Conservation (phyloP, 2,113 vertebrate genomes). For the Pardalotus punctatus region DNA sequence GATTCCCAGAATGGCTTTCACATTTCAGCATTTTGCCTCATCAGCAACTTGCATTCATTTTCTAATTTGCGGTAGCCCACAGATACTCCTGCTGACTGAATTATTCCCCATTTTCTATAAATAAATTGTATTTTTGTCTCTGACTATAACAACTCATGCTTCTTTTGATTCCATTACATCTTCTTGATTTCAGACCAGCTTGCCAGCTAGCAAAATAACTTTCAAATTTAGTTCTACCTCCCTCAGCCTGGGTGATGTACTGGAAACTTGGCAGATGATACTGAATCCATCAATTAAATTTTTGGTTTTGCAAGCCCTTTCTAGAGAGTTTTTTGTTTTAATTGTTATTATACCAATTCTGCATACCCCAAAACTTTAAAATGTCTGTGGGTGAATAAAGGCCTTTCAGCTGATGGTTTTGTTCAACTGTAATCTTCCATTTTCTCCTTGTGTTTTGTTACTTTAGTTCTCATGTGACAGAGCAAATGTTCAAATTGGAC, state of each 20-base stretch:
- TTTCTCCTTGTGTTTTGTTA: neutral
- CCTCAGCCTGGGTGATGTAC: neutral
- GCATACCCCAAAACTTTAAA: neutral
- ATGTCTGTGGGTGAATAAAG: neutral
- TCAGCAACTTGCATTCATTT: neutral
- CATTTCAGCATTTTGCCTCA: neutral
- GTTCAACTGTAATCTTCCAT: neutral
- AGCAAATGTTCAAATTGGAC: neutral
- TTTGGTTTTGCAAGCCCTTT: neutral
- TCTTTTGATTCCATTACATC: neutral
- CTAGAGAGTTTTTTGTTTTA: neutral
- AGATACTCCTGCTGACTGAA: neutral
- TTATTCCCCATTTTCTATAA: neutral
- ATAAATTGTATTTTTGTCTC: neutral
- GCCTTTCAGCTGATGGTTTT: neutral
- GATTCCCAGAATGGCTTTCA: neutral
- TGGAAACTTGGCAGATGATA: slow-evolving; percentile 3
- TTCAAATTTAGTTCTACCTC: neutral
- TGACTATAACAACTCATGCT: neutral
- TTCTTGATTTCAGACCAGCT: neutral
- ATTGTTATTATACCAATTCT: neutral
- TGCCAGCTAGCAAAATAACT: neutral
- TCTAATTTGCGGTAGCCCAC: neutral
- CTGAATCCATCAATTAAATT: neutral
- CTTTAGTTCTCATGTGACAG: neutral